phyloP scores from a whole-genome alignment of 2,113 vertebrate genomes.

The Callipepla squamata region DNA sequence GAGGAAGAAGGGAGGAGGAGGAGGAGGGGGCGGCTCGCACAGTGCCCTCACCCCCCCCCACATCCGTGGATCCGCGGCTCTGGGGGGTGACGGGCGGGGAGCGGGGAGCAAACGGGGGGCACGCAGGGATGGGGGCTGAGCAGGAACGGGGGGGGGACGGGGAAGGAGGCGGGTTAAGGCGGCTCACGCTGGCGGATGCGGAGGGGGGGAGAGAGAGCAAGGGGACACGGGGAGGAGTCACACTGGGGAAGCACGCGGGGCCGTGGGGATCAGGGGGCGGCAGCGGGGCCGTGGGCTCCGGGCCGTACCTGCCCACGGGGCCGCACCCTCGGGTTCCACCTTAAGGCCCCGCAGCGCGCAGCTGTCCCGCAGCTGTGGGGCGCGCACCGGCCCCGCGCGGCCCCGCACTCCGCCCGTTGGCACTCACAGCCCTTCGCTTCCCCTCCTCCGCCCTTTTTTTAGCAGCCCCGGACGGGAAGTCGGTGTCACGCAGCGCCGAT shows the following conservation, averaged over 20 bases:
- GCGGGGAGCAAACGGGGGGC: not conserved
- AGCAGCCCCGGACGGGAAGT: not conserved
- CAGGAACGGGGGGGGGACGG: not conserved
- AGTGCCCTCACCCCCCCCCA: too few relatives aligned
- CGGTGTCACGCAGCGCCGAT: not conserved
- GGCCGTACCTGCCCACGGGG: too few relatives aligned
- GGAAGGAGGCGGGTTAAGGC: not conserved
- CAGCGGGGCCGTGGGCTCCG: too few relatives aligned
- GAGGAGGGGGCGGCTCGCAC: not conserved
- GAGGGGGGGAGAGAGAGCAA: not conserved
- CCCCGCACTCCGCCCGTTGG: not conserved
- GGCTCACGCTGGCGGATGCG: too few relatives aligned
- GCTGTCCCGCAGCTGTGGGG: not conserved
- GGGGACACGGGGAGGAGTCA: too few relatives aligned
- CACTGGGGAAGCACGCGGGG: too few relatives aligned
- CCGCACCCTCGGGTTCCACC: slow-evolving; percentile 31
- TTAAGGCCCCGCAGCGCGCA: slow-evolving; percentile 32
- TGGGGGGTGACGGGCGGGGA: not conserved
- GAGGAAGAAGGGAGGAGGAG: not conserved
- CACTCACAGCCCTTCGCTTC: not conserved
- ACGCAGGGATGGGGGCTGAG: too few relatives aligned
- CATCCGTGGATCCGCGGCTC: too few relatives aligned
- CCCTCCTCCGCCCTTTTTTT: not conserved
- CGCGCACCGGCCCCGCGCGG: not conserved
- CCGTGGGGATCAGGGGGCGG: too few relatives aligned